Evolutionary conservation across 2,113 vertebrate species (phyloP).

Genomic region (Corythoichthys intestinalis): DNA sequence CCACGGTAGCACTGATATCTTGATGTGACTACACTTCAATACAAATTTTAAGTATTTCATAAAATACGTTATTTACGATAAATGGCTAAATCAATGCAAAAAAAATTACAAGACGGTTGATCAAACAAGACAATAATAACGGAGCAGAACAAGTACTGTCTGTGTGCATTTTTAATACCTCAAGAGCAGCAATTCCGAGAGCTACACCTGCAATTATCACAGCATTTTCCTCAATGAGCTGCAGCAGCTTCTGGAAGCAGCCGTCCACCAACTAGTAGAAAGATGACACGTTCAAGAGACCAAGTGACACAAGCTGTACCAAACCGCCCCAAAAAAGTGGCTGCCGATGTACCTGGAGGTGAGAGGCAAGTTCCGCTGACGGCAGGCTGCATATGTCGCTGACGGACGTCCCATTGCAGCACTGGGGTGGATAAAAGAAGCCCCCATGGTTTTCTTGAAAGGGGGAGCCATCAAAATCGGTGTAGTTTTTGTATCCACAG

Average conservation of each 20-base stretch:
- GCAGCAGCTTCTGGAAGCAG: constrained; percentile 53
- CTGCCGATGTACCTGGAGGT: neutral
- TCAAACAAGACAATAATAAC: neutral
- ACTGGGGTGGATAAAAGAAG: constrained; percentile 22
- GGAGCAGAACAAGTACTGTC: neutral
- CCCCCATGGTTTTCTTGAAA: fast-evolving
- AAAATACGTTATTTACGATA: neutral
- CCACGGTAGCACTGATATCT: no score
- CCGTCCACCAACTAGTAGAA: constrained; percentile 44
- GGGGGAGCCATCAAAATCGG: constrained; percentile 61
- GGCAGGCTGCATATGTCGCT: fast-evolving
- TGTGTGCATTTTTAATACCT: constrained; percentile 57
- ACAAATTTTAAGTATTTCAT: neutral
- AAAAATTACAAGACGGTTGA: neutral
- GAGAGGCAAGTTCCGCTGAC: fast-evolving
- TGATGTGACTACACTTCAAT: neutral
- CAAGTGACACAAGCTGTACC: neutral
- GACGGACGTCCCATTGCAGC: constrained; percentile 35
- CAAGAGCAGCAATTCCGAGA: constrained; percentile 62
- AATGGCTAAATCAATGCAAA: neutral
- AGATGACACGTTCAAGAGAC: neutral
- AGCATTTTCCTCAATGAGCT: constrained; percentile 56
- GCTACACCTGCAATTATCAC: constrained; percentile 61
- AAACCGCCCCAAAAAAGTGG: neutral
- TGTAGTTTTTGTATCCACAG: constrained; percentile 71